A percentile compares a stretch with the other conserved stretches of the same genome.
These are phyloP conservation scores for Achroia grisella DNA, from an alignment of 1,140 invertebrate species.

Conservation along the genomic window DNA sequence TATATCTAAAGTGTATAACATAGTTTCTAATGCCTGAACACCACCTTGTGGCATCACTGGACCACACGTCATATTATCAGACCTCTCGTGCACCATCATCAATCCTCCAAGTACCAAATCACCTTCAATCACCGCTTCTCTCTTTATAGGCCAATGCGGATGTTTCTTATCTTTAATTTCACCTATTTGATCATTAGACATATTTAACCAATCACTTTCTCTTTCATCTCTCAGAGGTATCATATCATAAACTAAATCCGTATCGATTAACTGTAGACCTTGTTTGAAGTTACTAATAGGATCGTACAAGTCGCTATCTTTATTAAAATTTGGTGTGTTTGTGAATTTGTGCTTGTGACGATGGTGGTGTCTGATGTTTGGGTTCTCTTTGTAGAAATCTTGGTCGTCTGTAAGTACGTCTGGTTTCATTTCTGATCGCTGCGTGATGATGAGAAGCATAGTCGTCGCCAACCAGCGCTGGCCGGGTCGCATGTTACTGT, in stretches of 20 bases:
- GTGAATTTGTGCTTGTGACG: constrained; percentile 50
- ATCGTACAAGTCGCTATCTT: constrained; percentile 16
- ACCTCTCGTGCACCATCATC: constrained; percentile 92
- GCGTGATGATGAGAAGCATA: constrained; percentile 32
- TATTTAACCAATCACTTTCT: constrained; percentile 40
- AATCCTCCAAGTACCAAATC: constrained; percentile 89
- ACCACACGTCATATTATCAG: constrained; percentile 88
- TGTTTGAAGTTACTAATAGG: constrained; percentile 15
- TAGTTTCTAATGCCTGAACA: constrained; percentile 91
- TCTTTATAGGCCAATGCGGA: constrained; percentile 87
- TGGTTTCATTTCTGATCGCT: constrained; percentile 38
- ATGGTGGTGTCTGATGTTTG: constrained; percentile 43
- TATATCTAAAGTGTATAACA: constrained; percentile 92
- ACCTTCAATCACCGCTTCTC: constrained; percentile 89
- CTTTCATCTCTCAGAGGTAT: constrained; percentile 9
- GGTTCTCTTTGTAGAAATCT: constrained; percentile 22
- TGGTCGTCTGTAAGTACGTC: constrained; percentile 4
- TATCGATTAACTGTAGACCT: constrained; percentile 8
- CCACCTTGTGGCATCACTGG: constrained; percentile 96
- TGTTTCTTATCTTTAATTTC: constrained; percentile 56
- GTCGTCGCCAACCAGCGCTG: constrained; percentile 41
- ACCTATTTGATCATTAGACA: constrained; percentile 46
- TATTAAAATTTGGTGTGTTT: constrained; percentile 10
- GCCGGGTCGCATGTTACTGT: constrained; percentile 40
- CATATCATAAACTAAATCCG: constrained; percentile 12